Evolutionary conservation across 2,888 invertebrate species (phyloP).

Genomic region (Hydraecia micacea): DNA sequence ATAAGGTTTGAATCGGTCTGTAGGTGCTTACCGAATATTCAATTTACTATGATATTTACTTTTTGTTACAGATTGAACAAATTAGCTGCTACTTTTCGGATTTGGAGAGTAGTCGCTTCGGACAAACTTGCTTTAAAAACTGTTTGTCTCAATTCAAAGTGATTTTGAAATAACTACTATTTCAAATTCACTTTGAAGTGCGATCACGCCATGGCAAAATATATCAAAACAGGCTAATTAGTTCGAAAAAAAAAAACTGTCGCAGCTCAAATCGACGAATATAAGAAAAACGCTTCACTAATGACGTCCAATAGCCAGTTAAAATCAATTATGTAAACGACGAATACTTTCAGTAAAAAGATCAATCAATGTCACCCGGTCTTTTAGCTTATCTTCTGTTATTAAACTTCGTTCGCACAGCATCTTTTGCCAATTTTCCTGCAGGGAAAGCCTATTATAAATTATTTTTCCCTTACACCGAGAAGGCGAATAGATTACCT

Average conservation of each 20-base stretch:
- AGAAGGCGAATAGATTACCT: conserved; percentile 40
- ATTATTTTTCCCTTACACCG: conserved; percentile 60
- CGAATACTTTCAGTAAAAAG: conserved; percentile 28
- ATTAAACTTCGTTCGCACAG: conserved; percentile 57
- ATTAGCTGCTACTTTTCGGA: neutral
- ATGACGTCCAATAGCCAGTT: conserved; percentile 1
- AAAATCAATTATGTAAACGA: conserved; percentile 35
- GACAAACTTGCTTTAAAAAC: neutral
- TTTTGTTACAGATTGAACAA: neutral
- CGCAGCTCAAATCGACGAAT: neutral
- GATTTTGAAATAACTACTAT: neutral
- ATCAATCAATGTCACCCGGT: conserved; percentile 47
- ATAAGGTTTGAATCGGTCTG: neutral
- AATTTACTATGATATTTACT: neutral
- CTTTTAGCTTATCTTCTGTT: conserved; percentile 53
- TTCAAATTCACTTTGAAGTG: neutral
- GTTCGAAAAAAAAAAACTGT: neutral
- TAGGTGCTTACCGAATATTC: neutral
- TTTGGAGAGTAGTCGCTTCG: neutral
- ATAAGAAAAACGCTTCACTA: neutral
- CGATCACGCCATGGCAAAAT: neutral
- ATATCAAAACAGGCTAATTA: neutral
- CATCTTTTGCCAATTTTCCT: conserved; percentile 70
- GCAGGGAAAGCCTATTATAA: conserved; percentile 62
- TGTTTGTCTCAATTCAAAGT: too few species aligned